Evolutionary conservation across 2,888 invertebrate species (phyloP).

Genomic region (Sicus ferrugineus): DNA sequence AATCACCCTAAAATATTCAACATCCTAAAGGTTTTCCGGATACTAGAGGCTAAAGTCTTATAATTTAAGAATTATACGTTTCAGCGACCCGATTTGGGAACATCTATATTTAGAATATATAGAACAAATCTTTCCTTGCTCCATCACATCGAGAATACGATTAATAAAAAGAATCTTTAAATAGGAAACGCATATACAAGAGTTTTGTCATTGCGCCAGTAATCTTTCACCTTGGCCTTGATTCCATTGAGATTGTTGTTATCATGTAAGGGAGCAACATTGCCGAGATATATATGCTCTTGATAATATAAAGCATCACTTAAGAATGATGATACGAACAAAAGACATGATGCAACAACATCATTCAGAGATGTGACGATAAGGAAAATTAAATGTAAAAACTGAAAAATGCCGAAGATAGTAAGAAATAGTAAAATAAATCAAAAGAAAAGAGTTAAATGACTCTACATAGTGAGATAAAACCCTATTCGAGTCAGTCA

Average conservation of each 20-base stretch:
- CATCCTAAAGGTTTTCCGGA: no score
- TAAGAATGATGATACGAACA: slow-evolving; percentile 1
- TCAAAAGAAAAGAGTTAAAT: neutral
- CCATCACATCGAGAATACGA: no score
- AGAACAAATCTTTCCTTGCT: no score
- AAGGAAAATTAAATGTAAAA: neutral
- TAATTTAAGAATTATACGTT: slow-evolving; percentile 5
- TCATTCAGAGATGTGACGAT: neutral
- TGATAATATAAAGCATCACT: neutral
- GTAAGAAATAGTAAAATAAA: neutral
- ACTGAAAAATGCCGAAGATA: neutral
- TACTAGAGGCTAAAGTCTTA: neutral
- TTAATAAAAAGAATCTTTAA: neutral
- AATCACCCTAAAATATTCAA: neutral
- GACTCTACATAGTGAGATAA: no score
- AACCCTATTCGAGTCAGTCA: no score
- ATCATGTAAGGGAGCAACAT: neutral
- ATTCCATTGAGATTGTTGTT: slow-evolving; percentile 44
- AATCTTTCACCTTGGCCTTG: slow-evolving; percentile 55
- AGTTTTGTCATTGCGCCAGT: slow-evolving; percentile 26
- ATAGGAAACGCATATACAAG: neutral
- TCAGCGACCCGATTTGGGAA: no score
- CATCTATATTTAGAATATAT: no score
- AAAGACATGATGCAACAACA: neutral
- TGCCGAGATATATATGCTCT: neutral